These are phyloP conservation scores for Nephrotoma appendiculata DNA, from an alignment of 2,888 invertebrate species.

Conservation along the genomic window DNA sequence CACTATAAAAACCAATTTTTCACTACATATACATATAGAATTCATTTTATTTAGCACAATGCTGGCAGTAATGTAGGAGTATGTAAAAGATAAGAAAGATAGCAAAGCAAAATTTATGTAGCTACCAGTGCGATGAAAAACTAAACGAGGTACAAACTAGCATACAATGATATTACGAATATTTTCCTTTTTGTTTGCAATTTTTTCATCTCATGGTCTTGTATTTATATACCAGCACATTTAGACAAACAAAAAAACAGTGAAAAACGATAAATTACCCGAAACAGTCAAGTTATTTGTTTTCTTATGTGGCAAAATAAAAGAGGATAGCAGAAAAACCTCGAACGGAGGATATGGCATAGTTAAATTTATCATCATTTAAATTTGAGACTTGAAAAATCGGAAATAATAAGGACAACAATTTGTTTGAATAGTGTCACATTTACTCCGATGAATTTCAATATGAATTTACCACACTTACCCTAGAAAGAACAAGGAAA, in stretches of 20 bases:
- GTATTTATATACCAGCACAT: background rate
- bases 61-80: background rate
- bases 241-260: background rate
- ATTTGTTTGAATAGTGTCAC: background rate
- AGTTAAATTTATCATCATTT: background rate
- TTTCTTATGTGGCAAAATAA: background rate
- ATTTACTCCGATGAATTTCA: background rate
- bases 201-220: background rate
- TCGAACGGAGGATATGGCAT: background rate
- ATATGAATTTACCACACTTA: background rate
- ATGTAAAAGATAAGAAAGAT: background rate
- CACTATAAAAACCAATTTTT: background rate
- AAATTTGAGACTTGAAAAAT: background rate
- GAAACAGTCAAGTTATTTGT: background rate
- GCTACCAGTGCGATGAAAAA: background rate
- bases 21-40: background rate
- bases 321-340: background rate
- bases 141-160: background rate
- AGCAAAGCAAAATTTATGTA: background rate
- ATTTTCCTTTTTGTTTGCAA: background rate
- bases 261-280: background rate
- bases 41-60: background rate
- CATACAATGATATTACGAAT: background rate
- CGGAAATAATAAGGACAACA: background rate
- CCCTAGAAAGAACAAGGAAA: background rate